These are phyloP conservation scores for Scomber japonicus DNA, from an alignment of 2,113 vertebrate genomes.

Conservation along the genomic window DNA sequence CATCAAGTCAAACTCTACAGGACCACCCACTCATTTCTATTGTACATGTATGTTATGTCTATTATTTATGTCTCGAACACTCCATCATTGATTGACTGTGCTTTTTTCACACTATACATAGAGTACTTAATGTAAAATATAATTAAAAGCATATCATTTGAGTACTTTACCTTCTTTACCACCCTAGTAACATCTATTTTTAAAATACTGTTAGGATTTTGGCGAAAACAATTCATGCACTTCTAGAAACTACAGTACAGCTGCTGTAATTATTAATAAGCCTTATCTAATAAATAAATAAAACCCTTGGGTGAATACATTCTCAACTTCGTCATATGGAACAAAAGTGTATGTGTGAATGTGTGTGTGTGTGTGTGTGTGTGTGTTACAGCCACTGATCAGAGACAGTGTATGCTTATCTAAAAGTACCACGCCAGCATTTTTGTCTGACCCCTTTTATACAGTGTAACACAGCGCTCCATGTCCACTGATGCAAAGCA, in stretches of 20 bases:
- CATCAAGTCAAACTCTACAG: too few species aligned
- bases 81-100: too few species aligned
- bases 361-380: neutral
- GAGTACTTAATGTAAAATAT: neutral
- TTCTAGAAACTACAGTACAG: neutral
- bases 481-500: conserved; percentile 7
- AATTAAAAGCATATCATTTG: neutral
- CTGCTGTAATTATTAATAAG: conserved; percentile 13
- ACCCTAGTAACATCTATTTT: neutral
- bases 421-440: neutral
- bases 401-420: neutral
- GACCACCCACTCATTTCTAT: too few species aligned
- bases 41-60: too few species aligned
- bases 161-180: neutral
- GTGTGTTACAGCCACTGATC: neutral
- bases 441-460: neutral
- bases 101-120: too few species aligned
- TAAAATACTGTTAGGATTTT: neutral
- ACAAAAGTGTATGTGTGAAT: neutral
- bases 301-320: neutral
- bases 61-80: too few species aligned
- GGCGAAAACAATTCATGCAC: neutral
- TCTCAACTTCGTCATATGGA: neutral
- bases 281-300: neutral
- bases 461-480: neutral